These are phyloP conservation scores for Miltochrista miniata DNA, from an alignment of 2,888 invertebrate species.

Conservation along the genomic window DNA sequence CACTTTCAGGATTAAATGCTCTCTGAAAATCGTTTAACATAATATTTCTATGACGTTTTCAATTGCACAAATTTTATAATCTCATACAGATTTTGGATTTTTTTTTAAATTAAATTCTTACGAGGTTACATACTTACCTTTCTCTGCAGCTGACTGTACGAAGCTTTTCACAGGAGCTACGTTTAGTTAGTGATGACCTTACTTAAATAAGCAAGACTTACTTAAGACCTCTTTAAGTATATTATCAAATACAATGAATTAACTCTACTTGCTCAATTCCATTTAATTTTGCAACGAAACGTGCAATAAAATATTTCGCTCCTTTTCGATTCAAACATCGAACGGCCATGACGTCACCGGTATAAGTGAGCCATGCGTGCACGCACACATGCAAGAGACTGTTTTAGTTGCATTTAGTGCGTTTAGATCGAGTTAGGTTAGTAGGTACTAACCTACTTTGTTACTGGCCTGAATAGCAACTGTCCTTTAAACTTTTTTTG, in stretches of 20 bases:
- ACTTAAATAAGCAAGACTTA: not conserved
- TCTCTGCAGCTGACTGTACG: too few relatives aligned
- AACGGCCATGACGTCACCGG: slow-evolving; percentile 39
- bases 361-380: slow-evolving; percentile 30
- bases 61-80: too few relatives aligned
- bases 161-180: too few relatives aligned
- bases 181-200: not conserved
- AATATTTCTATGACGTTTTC: too few relatives aligned
- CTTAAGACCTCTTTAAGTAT: too few relatives aligned
- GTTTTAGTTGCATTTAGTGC: slow-evolving; percentile 28
- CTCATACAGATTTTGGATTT: too few relatives aligned
- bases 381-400: slow-evolving; percentile 27
- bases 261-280: slow-evolving; percentile 2
- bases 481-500: too few relatives aligned
- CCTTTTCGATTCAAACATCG: slow-evolving; percentile 14
- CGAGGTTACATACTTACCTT: too few relatives aligned
- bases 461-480: not conserved
- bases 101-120: too few relatives aligned
- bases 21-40: too few relatives aligned
- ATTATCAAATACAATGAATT: not conserved
- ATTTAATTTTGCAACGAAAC: slow-evolving; percentile 2
- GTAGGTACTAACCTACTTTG: slow-evolving; percentile 3
- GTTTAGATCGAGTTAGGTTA: slow-evolving; percentile 9
- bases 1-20: too few relatives aligned
- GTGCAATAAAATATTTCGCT: slow-evolving; percentile 2